Base-by-base conservation (phyloP, 2,888 invertebrate species). In the Perizoma flavofasciatum region DNA sequence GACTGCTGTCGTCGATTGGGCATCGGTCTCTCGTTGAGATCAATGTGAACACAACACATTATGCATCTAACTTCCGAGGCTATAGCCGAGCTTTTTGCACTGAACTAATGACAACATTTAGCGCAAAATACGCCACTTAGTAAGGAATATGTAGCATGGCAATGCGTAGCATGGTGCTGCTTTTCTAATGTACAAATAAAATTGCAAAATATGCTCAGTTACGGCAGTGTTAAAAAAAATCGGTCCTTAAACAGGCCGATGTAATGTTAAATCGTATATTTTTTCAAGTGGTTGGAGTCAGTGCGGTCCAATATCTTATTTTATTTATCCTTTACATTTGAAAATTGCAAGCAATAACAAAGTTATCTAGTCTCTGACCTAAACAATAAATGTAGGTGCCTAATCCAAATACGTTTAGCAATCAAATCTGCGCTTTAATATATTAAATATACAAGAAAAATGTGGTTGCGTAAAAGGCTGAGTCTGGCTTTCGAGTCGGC, bases 1-100 rank as follows among this genome's bases (percentile, higher is more conserved):
- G 81, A 78, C 70, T 73, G 73, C 73, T 78, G 79, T 81, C 73
- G 78, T 74, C 78, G 78, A 84, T 83, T 79, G 75, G 73, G 71
- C 76, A 7, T 37, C 7, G 6, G 77, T 74, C 72, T 71, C 72
- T 63, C 57, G 66, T 58, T 70, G 71, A 67, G 73, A 75, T 71
- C 72, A 77, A 55, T 70, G 71, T 68, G 73, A 75, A 71, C 72
- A 77, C 67, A 76, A 72, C 72, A 73, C 68, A 71, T 72, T 70
- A 72, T 70, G 68, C 66, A 46, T 60, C 11, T 64, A 66, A 65
- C 69, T 67, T 47, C 58, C 22, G 22, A 54, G 55, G 61, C 67
- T 65, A 46, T 41, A 55, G 58, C 33, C 40, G 51, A 61, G 68
- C 64, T 72, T 74, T 78, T 73, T 74, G 61, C 67, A 65, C 65